A percentile compares a stretch with the other conserved stretches of the same genome.
These are phyloP conservation scores for Hyposoter didymator DNA, from an alignment of 2,888 invertebrate genomes.

Conservation along the genomic window DNA sequence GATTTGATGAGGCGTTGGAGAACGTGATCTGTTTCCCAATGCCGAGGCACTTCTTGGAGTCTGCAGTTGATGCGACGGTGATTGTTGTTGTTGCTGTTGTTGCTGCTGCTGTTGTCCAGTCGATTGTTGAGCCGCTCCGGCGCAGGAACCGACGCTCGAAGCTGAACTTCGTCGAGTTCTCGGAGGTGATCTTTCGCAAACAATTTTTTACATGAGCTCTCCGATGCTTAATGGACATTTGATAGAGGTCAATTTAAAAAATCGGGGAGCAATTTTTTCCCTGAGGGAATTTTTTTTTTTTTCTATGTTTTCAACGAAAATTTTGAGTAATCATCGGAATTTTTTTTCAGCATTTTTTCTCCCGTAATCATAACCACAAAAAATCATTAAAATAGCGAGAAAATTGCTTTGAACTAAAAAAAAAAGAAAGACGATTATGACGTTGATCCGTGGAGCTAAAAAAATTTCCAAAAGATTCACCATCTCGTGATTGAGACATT, in stretches of 20 bases:
- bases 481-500: no score
- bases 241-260: neutral
- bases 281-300: neutral
- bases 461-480: no score
- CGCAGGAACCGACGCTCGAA: constrained; percentile 84
- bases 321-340: neutral
- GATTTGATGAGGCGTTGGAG: constrained; percentile 84
- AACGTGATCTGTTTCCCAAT: constrained; percentile 83
- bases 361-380: no score
- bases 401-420: no score
- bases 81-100: constrained; percentile 74
- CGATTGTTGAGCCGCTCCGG: constrained; percentile 76
- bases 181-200: constrained; percentile 84
- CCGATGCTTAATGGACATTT: neutral
- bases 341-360: no score
- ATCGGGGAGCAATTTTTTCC: neutral
- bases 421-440: no score
- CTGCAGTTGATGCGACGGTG: constrained; percentile 76
- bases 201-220: constrained; percentile 23
- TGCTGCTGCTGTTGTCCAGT: constrained; percentile 71
- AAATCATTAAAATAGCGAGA: no score
- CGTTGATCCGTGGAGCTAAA: no score
- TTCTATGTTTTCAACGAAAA: neutral
- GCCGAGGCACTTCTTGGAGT: constrained; percentile 83
- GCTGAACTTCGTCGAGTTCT: constrained; percentile 85